A percentile compares a stretch with the other conserved stretches of the same genome.
Conservation (phyloP, 2,113 vertebrate genomes). For the Syrmaticus mikado region DNA sequence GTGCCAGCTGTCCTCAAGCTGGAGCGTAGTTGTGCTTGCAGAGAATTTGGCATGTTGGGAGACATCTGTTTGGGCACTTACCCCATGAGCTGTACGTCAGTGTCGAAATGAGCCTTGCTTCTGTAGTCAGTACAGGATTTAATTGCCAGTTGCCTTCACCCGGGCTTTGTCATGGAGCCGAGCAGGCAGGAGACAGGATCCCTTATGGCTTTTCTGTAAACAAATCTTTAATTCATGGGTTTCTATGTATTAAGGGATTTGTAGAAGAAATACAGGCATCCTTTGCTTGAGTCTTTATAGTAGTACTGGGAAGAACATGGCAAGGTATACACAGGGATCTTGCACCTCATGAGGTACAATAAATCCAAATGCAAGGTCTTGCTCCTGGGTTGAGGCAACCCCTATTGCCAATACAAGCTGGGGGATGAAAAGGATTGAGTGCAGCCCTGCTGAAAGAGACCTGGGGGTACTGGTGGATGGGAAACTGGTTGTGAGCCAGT, state of each 20-base stretch:
- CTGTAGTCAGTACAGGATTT: background rate
- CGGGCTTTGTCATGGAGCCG: background rate
- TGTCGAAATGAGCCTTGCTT: background rate
- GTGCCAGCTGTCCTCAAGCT: background rate
- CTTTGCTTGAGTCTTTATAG: background rate
- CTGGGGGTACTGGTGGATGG: no score
- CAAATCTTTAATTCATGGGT: conserved; percentile 35
- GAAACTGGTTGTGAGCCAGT: no score
- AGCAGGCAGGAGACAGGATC: background rate
- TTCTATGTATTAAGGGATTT: background rate
- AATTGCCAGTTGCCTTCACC: background rate
- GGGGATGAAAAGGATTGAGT: no score
- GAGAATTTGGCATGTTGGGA: background rate
- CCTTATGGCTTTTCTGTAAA: background rate
- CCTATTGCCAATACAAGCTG: no score
- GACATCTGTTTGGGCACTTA: background rate
- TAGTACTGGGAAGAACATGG: background rate
- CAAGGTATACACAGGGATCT: accelerated
- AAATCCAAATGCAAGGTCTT: no score
- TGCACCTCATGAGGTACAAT: no score
- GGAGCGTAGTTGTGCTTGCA: background rate
- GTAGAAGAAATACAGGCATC: background rate
- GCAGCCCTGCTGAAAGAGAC: no score
- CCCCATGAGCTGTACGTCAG: background rate
- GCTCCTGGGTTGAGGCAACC: no score